Evolutionary conservation across 1,140 invertebrate species (phyloP).

Genomic region (Fopius arisanus): DNA sequence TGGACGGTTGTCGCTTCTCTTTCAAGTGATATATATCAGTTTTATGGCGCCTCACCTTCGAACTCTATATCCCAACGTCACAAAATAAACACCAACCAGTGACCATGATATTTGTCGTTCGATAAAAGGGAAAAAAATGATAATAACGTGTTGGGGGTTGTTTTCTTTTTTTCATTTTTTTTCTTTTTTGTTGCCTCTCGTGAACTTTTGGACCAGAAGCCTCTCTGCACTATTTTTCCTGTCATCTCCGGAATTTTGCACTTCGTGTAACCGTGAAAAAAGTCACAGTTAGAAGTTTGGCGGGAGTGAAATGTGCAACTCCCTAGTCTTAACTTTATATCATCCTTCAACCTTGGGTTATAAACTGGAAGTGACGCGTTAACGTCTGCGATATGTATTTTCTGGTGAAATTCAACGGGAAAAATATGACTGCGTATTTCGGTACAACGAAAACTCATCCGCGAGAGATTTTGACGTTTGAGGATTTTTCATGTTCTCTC

Average conservation of each 20-base stretch:
- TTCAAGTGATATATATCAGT: constrained; percentile 9
- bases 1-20: neutral
- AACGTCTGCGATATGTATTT: constrained; percentile 6
- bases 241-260: neutral
- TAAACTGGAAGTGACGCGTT: constrained; percentile 2
- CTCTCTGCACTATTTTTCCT: neutral
- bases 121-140: too few species aligned
- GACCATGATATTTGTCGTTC: neutral
- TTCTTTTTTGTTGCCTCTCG: neutral
- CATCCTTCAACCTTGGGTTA: neutral
- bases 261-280: neutral
- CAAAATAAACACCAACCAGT: neutral
- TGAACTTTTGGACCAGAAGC: neutral
- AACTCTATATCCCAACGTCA: neutral
- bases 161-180: neutral
- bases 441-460: neutral
- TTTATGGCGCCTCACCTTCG: neutral
- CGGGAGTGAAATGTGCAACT: constrained; percentile 9
- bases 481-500: neutral
- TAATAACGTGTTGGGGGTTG: neutral
- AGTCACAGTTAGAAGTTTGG: neutral
- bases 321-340: constrained; percentile 6
- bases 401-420: neutral
- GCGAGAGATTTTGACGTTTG: neutral
- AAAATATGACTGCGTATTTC: neutral